These are phyloP conservation scores for Ferrisia virgata DNA, from an alignment of 2,888 invertebrate genomes.

Conservation along the genomic window DNA sequence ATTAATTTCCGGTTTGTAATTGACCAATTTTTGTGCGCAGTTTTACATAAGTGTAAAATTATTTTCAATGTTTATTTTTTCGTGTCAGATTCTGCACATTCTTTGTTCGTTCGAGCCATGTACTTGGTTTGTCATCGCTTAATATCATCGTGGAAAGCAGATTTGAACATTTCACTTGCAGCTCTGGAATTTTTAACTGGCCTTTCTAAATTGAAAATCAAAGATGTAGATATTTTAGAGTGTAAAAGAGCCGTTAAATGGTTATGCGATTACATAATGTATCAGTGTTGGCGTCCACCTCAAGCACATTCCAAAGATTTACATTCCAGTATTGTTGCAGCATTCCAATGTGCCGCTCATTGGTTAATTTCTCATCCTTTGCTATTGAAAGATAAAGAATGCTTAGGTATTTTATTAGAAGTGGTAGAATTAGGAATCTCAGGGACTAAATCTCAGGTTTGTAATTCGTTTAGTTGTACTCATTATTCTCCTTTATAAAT, in stretches of 20 bases:
- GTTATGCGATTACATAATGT: slow-evolving; percentile 96
- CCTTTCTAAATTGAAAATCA: slow-evolving; percentile 82
- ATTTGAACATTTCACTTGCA: slow-evolving; percentile 88
- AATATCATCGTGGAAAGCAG: slow-evolving; percentile 94
- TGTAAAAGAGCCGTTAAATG: slow-evolving; percentile 92
- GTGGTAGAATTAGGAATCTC: slow-evolving; percentile 97
- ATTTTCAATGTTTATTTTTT: neutral
- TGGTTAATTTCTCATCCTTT: slow-evolving; percentile 92
- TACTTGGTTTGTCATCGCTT: slow-evolving; percentile 91
- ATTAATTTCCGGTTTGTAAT: slow-evolving; percentile 64
- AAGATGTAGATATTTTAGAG: slow-evolving; percentile 65
- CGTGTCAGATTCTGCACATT: slow-evolving; percentile 73
- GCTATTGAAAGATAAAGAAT: slow-evolving; percentile 85
- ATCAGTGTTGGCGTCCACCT: slow-evolving; percentile 91
- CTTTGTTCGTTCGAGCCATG: slow-evolving; percentile 86
- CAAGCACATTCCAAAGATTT: slow-evolving; percentile 90
- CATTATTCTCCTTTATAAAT: neutral
- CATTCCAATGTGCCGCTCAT: slow-evolving; percentile 84
- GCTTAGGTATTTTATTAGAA: slow-evolving; percentile 88
- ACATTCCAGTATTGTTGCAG: slow-evolving; percentile 90
- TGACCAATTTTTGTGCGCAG: neutral
- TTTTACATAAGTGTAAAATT: neutral
- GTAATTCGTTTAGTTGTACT: neutral
- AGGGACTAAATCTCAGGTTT: slow-evolving; percentile 74
- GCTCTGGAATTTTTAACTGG: slow-evolving; percentile 89